phyloP scores from a whole-genome alignment of 2,888 invertebrate species.

The Antheraea assamensis region DNA sequence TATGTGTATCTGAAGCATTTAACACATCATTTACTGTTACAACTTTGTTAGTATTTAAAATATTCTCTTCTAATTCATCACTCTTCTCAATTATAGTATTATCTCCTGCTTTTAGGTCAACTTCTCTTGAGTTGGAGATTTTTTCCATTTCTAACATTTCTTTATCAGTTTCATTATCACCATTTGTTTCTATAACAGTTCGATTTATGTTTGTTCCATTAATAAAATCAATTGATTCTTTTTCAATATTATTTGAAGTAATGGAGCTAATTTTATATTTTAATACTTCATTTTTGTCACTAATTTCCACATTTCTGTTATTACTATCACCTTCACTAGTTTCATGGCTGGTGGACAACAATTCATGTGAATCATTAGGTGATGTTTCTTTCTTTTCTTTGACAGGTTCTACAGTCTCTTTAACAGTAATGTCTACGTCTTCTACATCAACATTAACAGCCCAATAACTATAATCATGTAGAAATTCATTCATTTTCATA shows the following conservation, averaged over 20 bases:
- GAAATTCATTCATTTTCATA: conserved; percentile 88
- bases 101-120: conserved; percentile 17
- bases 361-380: conserved; percentile 7
- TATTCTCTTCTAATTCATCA: conserved; percentile 18
- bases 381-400: conserved; percentile 20
- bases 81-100: conserved; percentile 19
- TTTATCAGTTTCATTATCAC: conserved; percentile 30
- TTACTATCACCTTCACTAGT: not conserved
- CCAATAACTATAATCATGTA: conserved; percentile 85
- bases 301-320: not conserved
- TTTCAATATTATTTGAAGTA: conserved; percentile 1
- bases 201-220: conserved; percentile 24
- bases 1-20: conserved; percentile 4
- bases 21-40: conserved; percentile 17
- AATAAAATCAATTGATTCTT: conserved; percentile 21
- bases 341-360: not conserved
- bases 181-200: conserved; percentile 25
- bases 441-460: conserved; percentile 58
- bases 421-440: conserved; percentile 45
- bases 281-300: conserved; percentile 14
- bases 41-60: conserved; percentile 17
- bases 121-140: not conserved
- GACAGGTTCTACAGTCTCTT: not conserved
- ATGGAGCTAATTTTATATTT: conserved; percentile 19
- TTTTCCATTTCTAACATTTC: conserved; percentile 22